Evolutionary conservation across 1,140 invertebrate species (phyloP), one percentile per base, ranked within the genome.

Genomic region (Heliconius nattereri): DNA sequence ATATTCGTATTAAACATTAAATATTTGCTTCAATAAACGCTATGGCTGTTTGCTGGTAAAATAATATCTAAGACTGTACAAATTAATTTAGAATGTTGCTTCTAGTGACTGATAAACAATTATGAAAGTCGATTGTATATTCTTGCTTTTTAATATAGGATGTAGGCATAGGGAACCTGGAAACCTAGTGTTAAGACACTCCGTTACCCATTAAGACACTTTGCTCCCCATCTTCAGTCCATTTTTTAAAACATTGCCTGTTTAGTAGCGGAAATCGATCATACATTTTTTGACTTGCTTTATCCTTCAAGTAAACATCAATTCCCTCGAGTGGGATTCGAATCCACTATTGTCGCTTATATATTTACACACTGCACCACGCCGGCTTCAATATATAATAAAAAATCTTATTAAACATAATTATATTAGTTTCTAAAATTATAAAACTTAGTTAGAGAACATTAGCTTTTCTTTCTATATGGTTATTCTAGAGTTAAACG

Each of bases 31-130:
- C 83, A 85, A 88, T 88, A 90, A 92, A 89, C 86, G 83, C 81
- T 75, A 85, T 78, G 75, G 82, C 82, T 92, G 87, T 92, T 91
- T 91, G 83, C 88, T 84, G 75, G 83, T 84, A 90, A 85, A 91
- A 92, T 91, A 91, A 89, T 90, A 85, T 86, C 86, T 92, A 90
- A 92, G 86, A 83, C 86, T 90, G 83, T 74, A 84, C 86, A 90
- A 90, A 91, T 92, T 92, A 86, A 91, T 91, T 91, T 91, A 87
- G 83, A 87, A 87, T 83, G 82, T 76, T 66, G 29, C 40, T 71
- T 71, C 78, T 78, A 83, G 76, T 81, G 70, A 35, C 75, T 71
- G 60, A 66, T 66, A 66, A 66, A 66, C 23, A 66, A 66, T 26
- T 23, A 26, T 66, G 26, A 6, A 13, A 29, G 11, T 66, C 26